Conservation (phyloP, 2,888 invertebrate genomes). For the Zygogramma bicolorata region DNA sequence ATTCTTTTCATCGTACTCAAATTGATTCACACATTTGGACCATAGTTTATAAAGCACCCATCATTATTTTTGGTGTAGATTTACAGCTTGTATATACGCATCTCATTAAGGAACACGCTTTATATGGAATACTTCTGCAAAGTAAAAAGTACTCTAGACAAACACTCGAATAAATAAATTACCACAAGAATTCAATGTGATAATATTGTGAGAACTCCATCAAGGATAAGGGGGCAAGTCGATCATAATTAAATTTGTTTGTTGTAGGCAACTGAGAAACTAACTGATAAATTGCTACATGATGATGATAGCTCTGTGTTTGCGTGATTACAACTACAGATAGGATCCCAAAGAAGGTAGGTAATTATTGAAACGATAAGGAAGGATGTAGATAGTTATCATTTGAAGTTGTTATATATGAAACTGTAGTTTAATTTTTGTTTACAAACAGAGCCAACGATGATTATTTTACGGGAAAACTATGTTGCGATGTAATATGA, state of each 20-base stretch:
- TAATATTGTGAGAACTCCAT: neutral
- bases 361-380: slow-evolving; percentile 3
- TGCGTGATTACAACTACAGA: neutral
- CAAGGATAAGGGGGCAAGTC: neutral
- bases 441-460: neutral
- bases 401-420: neutral
- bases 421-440: neutral
- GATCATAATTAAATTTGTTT: neutral
- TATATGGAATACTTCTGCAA: too few relatives aligned
- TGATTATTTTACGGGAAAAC: too few relatives aligned
- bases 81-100: too few relatives aligned
- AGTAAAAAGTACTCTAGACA: too few relatives aligned
- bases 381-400: neutral
- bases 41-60: too few relatives aligned
- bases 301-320: neutral
- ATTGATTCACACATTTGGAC: too few relatives aligned
- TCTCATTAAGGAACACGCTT: too few relatives aligned
- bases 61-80: too few relatives aligned
- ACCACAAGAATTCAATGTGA: neutral
- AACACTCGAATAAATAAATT: neutral
- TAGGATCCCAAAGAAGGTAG: neutral
- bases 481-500: too few relatives aligned
- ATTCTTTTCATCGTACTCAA: too few relatives aligned
- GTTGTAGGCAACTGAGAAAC: neutral
- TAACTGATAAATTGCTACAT: neutral